Percentiles rank a stretch among this genome's conserved stretches.
These are phyloP conservation scores for Aspidiotus rigidus DNA, from an alignment of 2,888 invertebrate species.

Conservation along the genomic window DNA sequence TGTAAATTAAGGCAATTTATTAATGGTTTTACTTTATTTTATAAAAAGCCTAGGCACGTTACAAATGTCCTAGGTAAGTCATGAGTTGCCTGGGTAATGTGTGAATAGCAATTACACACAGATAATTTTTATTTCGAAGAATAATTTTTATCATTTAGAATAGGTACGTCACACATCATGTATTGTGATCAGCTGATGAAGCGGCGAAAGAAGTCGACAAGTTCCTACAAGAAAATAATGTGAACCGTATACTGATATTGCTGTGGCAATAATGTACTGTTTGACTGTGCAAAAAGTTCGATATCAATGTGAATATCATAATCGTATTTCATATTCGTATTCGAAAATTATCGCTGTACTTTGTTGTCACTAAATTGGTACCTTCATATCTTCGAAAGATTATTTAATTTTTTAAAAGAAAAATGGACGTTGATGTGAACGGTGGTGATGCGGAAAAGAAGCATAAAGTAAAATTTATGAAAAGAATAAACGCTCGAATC, in stretches of 20 bases:
- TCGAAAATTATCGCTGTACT: background rate
- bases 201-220: constrained; percentile 1
- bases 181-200: background rate
- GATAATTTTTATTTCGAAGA: too few species aligned
- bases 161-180: constrained; percentile 2
- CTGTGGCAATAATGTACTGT: background rate
- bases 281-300: background rate
- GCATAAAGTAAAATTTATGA: too few species aligned
- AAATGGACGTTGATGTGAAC: background rate
- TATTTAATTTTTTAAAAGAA: background rate
- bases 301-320: background rate
- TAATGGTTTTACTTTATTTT: too few species aligned
- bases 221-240: background rate
- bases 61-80: too few species aligned
- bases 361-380: background rate
- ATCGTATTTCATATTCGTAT: background rate
- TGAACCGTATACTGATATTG: background rate
- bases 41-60: too few species aligned
- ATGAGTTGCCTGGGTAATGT: too few species aligned
- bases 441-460: background rate
- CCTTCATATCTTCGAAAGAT: background rate
- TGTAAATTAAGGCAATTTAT: too few species aligned
- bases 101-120: too few species aligned
- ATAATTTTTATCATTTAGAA: background rate
- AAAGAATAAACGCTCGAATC: too few species aligned